phyloP scores from a whole-genome alignment of 2,797 vertebrate species.

The Artibeus lituratus region DNA sequence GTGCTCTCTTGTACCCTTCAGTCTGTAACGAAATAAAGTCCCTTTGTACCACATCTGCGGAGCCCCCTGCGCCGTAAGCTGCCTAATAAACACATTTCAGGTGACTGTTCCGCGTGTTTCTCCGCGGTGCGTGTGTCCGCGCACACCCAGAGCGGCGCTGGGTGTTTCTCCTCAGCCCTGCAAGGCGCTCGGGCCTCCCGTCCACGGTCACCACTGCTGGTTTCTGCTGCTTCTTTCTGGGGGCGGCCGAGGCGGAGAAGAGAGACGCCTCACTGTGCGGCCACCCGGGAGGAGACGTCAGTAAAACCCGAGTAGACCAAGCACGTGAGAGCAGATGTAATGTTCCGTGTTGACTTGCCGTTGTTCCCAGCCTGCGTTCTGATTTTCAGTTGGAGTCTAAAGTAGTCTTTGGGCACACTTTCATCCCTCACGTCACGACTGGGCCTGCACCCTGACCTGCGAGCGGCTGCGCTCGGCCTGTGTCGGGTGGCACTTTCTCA shows the following conservation, averaged over 20 bases:
- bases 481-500: background rate
- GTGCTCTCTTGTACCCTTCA: constrained; percentile 63
- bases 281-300: background rate
- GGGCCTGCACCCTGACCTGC: background rate
- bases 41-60: constrained; percentile 48
- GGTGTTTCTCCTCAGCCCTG: too few relatives aligned
- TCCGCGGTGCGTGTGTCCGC: background rate
- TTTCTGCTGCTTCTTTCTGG: background rate
- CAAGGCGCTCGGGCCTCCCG: background rate
- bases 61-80: constrained; percentile 41
- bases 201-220: background rate
- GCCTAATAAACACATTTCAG: constrained; percentile 60
- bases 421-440: background rate
- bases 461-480: background rate
- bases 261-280: background rate
- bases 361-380: background rate
- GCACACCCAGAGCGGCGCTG: background rate
- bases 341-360: background rate
- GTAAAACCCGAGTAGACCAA: background rate
- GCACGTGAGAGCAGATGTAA: background rate
- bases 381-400: background rate
- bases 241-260: background rate
- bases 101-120: constrained; percentile 27
- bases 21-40: constrained; percentile 68
- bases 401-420: background rate